These are phyloP conservation scores for Meliscaeva auricollis DNA, from an alignment of 2,888 invertebrate species.

Conservation along the genomic window DNA sequence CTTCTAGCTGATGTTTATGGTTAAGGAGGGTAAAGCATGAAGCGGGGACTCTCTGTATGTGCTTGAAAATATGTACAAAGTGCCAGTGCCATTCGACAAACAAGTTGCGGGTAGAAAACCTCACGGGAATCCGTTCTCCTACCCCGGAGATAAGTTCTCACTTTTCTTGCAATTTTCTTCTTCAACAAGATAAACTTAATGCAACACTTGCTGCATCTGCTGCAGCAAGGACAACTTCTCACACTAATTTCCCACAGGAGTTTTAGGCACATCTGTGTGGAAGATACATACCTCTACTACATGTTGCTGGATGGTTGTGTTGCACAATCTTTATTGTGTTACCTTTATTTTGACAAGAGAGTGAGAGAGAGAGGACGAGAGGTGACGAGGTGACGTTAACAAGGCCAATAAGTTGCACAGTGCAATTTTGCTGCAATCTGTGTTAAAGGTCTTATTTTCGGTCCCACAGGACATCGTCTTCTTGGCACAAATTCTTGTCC, in stretches of 20 bases:
- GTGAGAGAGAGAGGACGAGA: neutral
- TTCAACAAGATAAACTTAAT: constrained; percentile 46
- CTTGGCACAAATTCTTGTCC: constrained; percentile 58
- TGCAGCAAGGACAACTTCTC: constrained; percentile 65
- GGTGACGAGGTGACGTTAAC: constrained; percentile 47
- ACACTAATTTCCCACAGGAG: constrained; percentile 68
- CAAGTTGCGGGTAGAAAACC: constrained; percentile 19
- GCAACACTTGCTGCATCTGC: constrained; percentile 67
- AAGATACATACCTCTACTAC: neutral
- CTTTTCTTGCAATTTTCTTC: constrained; percentile 55
- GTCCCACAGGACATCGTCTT: constrained; percentile 52
- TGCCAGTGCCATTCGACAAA: too few species aligned
- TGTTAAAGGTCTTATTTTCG: constrained; percentile 51
- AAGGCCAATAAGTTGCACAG: constrained; percentile 69
- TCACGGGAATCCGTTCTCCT: constrained; percentile 2
- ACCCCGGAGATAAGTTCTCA: constrained; percentile 44
- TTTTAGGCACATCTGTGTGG: constrained; percentile 48
- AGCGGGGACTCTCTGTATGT: neutral
- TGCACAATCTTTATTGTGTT: neutral
- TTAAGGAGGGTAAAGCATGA: constrained; percentile 2
- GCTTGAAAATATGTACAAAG: constrained; percentile 30
- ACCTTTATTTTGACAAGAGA: constrained; percentile 33
- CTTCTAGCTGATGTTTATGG: neutral
- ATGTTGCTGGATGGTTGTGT: constrained; percentile 37
- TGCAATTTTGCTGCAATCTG: constrained; percentile 65